A percentile compares a stretch with the other conserved stretches of the same genome.
Evolutionary conservation across 2,888 invertebrate species (phyloP).

Genomic region (Matsumyia berberina): DNA sequence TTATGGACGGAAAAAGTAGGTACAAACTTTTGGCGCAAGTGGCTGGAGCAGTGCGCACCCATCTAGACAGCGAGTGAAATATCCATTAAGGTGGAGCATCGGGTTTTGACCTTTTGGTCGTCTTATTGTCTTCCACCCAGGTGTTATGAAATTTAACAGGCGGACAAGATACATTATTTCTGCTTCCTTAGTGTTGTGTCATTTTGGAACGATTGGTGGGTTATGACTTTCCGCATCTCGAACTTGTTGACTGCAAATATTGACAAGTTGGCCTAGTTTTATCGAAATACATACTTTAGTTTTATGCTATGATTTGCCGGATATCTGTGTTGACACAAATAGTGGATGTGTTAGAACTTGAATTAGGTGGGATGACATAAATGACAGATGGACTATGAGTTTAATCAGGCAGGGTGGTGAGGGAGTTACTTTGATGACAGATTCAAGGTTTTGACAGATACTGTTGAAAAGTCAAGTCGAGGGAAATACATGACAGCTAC

Average conservation of each 20-base stretch:
- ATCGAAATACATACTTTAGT: neutral
- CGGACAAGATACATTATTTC: constrained; percentile 17
- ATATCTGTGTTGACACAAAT: neutral
- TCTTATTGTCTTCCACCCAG: constrained; percentile 16
- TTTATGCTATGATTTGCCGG: neutral
- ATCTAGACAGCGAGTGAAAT: constrained; percentile 18
- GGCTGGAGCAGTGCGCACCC: constrained; percentile 31
- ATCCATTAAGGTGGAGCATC: constrained; percentile 53
- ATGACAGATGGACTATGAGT: too few species aligned
- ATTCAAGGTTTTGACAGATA: too few species aligned
- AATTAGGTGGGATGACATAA: too few species aligned
- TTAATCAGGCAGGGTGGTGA: too few species aligned
- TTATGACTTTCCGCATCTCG: neutral
- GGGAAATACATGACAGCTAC: too few species aligned
- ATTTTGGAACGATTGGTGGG: neutral
- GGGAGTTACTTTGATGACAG: too few species aligned
- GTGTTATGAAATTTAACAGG: constrained; percentile 37
- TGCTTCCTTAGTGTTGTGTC: constrained; percentile 44
- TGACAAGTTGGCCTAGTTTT: neutral
- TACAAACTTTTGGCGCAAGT: neutral
- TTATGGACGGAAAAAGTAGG: constrained; percentile 7
- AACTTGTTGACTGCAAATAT: neutral
- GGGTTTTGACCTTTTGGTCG: constrained; percentile 62
- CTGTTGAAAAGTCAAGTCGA: too few species aligned
- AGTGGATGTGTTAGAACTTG: neutral